These are phyloP conservation scores for Limnephilus auricula DNA, from an alignment of 2,888 invertebrate genomes.

Conservation along the genomic window DNA sequence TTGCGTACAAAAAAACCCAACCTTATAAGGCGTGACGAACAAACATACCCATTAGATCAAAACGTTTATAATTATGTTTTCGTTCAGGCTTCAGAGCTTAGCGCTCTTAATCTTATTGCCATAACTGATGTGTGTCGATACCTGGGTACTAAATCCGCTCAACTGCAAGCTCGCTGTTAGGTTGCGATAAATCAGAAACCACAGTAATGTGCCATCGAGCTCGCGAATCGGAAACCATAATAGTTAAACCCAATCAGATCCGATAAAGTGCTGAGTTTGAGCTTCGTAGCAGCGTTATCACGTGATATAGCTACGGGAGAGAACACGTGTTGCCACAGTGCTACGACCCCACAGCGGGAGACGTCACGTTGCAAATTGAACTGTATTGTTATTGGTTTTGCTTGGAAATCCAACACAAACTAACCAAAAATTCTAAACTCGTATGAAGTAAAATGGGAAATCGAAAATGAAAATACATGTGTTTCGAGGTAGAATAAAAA, in stretches of 20 bases:
- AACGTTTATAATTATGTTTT: conserved; percentile 28
- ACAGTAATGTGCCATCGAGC: neutral
- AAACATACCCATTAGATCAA: conserved; percentile 23
- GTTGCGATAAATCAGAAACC: conserved; percentile 36
- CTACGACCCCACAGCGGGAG: conserved; percentile 42
- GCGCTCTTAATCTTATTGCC: conserved; percentile 24
- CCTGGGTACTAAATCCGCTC: conserved; percentile 12
- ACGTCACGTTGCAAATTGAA: conserved; percentile 55
- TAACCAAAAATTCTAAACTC: neutral
- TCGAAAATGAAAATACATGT: neutral
- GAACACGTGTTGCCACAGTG: conserved; percentile 46
- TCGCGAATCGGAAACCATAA: conserved; percentile 16
- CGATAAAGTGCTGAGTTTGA: neutral
- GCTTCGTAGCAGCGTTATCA: conserved; percentile 1
- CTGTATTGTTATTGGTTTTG: neutral
- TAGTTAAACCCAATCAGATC: neutral
- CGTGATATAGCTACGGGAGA: conserved; percentile 6
- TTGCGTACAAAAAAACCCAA: conserved; percentile 5
- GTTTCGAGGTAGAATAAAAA: too few relatives aligned
- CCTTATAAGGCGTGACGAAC: conserved; percentile 38
- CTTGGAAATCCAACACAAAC: neutral
- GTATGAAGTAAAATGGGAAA: neutral
- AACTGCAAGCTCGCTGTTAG: conserved; percentile 24
- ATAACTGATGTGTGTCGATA: conserved; percentile 13
- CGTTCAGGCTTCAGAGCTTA: neutral